Base-by-base conservation (phyloP, 2,113 vertebrate genomes). In the Zosterops borbonicus region DNA sequence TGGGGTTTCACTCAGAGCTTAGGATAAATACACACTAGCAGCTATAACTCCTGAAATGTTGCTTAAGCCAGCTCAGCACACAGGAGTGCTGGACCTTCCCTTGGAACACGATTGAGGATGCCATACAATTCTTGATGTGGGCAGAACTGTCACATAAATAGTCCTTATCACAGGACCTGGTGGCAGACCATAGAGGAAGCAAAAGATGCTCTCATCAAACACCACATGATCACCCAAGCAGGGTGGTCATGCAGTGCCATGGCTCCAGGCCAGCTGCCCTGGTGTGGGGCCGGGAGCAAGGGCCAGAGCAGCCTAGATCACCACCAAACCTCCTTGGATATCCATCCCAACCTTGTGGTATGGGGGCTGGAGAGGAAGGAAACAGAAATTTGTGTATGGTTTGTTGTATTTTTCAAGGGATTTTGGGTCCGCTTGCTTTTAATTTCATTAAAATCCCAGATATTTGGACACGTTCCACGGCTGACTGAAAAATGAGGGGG, bases 401-500 rank as follows among this genome's bases (percentile, higher is more conserved):
- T 83, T 83, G 74, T 92, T 64, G 17, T 44, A 14, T 90, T 92
- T 94, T 92, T 90, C 50, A 65, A 68, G 37, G 28, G n/a, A 12
- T 6, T 56, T 80, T 49, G 23, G 16, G 78, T 46, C 70, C 1
- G 2, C 76, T 80, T 86, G 88, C 90, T 95, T 96, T 90, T 88
- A 83, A 81, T 93, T 88, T 95, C 78, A 77, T 90, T 92, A 96
- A 95, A 94, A 92, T 94, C 88, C 79, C 88, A 94, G 90, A 77
- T 90, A 96, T 50, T 90, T 97, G 95, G 96, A 94, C 1, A 6
- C 0, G 0, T 95, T 97, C 95, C 96, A 95, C 10, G 23, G 59
- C 90, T 96, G 64, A 83, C 85, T 96, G 94, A 92, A 93, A 94
- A 94, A 93, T 80, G 88, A 96, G 92, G 92, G 90, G 95, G 96